phyloP scores from a whole-genome alignment of 1,140 invertebrate species.

The Nymphalis io region DNA sequence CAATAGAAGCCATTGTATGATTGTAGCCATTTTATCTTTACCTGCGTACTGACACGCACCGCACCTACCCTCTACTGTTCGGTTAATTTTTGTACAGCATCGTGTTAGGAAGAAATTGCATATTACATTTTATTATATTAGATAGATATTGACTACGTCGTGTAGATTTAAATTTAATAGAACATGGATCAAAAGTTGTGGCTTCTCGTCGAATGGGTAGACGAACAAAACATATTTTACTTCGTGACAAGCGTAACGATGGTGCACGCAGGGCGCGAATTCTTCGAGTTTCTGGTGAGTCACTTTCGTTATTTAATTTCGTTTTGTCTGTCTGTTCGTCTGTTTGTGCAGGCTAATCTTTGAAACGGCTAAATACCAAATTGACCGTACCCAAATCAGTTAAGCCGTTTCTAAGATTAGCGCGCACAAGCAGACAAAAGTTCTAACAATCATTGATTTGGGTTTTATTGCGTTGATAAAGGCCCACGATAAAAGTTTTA shows the following conservation, averaged over 20 bases:
- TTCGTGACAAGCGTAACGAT: conserved; percentile 42
- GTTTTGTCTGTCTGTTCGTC: no score
- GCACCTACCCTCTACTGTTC: conserved; percentile 25
- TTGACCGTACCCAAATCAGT: no score
- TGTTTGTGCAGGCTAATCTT: no score
- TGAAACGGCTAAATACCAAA: no score
- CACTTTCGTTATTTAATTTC: conserved; percentile 18
- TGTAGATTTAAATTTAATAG: conserved; percentile 13
- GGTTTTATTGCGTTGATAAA: no score
- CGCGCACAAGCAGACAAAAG: no score
- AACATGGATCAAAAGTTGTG: conserved; percentile 50
- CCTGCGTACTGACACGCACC: conserved; percentile 29
- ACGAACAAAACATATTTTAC: conserved; percentile 46
- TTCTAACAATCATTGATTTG: no score
- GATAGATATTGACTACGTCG: conserved; percentile 2
- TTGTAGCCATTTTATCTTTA: conserved; percentile 43
- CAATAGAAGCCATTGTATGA: conserved; percentile 40
- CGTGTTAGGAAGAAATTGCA: conserved; percentile 25
- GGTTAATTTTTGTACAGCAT: conserved; percentile 40
- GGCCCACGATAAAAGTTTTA: no score
- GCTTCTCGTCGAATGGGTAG: conserved; percentile 60
- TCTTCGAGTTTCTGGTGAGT: conserved; percentile 54
- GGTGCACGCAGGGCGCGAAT: conserved; percentile 49
- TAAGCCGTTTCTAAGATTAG: no score
- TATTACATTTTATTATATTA: not conserved